Evolutionary conservation across 1,140 invertebrate genomes (phyloP).

Genomic region (Thalassaphorura encarpata): DNA sequence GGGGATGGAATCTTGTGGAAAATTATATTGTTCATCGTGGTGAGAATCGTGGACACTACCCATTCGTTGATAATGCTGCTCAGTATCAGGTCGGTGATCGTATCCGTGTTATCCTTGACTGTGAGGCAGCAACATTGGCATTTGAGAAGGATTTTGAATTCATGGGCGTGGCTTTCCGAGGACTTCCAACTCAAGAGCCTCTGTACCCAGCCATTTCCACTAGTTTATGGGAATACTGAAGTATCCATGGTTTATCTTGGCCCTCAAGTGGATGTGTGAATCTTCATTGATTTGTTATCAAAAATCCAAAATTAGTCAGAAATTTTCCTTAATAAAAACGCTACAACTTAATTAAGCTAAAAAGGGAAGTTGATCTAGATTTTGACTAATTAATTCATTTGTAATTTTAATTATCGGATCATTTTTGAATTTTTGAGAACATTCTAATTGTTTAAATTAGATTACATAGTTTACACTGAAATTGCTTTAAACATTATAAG

Average conservation of each 20-base stretch:
- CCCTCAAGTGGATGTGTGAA: slow-evolving; percentile 79
- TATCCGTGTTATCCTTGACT: slow-evolving; percentile 93
- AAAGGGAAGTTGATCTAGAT: no score
- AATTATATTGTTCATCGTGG: slow-evolving; percentile 96
- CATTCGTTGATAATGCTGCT: slow-evolving; percentile 88
- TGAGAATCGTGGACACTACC: slow-evolving; percentile 89
- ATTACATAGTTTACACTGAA: no score
- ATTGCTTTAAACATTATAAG: no score
- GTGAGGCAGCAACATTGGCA: slow-evolving; percentile 90
- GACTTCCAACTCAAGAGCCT: slow-evolving; percentile 78
- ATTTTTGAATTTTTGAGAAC: no score
- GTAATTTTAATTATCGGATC: no score
- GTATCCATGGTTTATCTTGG: slow-evolving; percentile 99
- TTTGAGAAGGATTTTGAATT: slow-evolving; percentile 99
- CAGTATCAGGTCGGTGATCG: slow-evolving; percentile 97
- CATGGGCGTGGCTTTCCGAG: slow-evolving; percentile 92
- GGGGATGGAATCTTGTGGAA: slow-evolving; percentile 99
- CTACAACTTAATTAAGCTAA: no score
- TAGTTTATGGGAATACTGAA: slow-evolving; percentile 97
- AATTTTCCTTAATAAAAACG: no score
- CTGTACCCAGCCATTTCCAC: slow-evolving; percentile 93
- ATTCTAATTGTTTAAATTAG: no score
- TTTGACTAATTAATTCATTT: no score
- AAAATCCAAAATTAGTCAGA: no score
- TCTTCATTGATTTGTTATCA: no score